Evolutionary conservation across 2,888 invertebrate species (phyloP), one percentile per base, ranked within the genome.

Genomic region (Saturnia pavonia): DNA sequence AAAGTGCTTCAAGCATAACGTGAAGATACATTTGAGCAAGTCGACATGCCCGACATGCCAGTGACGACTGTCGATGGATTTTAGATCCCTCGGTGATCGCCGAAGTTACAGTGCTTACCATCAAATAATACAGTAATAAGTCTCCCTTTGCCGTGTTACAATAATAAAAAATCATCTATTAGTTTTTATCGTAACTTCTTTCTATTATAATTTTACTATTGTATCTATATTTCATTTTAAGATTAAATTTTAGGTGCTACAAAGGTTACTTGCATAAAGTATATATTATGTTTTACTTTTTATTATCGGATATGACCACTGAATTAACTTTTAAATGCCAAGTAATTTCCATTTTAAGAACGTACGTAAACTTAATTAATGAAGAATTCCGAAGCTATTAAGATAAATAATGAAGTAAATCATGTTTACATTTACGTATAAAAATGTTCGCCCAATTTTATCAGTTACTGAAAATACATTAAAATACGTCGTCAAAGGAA

Each of bases 261-360:
- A 34, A 34, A 34, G 6, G 34, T 34, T 34, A 34, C 2, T 34
- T 34, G 34, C 34, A 2, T 34, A n/a, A n/a, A n/a, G n/a, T 34
- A 34, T 34, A 6, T 34, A 34, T 4, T 4, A 34, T 34, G 34
- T 34, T 34, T 34, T 34, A 34, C 34, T 34, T 34, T 34, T 34
- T 48, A 48, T 6, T 16, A 48, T 19, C 19, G 48, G 1, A 16
- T 19, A 7, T n/a, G 48, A 48, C 7, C 19, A 1, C 48, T 19
- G 1, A 48, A 78, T 76, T 70, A 72, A 57, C 3, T 57, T 34
- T 4, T 34, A 34, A 34, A 34, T 34, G 34, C 6, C 34, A 34
- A 6, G 34, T 34, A 34, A 6, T 34, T 34, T 57, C 25, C 25
- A 0, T 25, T 27, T 27, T 25, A 57, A 54, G n/a, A n/a, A 54